Base-by-base conservation (phyloP, 2,888 invertebrate genomes). In the Platynereis dumerilii region DNA sequence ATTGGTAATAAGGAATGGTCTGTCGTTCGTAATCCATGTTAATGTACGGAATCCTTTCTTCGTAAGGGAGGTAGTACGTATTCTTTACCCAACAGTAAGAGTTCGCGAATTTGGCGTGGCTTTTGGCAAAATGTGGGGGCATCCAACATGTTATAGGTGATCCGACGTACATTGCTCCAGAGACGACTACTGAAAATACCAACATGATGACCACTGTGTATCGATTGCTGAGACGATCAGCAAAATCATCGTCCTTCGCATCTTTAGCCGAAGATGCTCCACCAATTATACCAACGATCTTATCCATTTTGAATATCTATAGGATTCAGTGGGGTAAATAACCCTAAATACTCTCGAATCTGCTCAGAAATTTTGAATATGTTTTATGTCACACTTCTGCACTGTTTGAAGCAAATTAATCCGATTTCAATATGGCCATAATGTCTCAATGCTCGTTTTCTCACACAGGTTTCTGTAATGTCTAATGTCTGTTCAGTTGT, bases 1-100 rank as follows among this genome's bases (percentile, higher is more conserved):
- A 75, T 58, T 76, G 76, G 64, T 76, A 76, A 67, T 76, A 76
- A 24, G 72, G 65, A 5, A 76, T 58, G 72, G 72, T 71, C 54
- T 74, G 71, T 7, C 71, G 65, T 27, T 74, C 69, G 0, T 79
- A 44, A 17, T 65, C 66, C 29, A 29, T 64, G 39, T 68, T n/a
- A 1, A 17, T 48, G n/a, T 53, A 22, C 17, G 72, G 72, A 22
- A 74, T 54, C 10, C 66, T 42, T 27, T 70, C 48, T n/a, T 69
- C 60, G 59, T 66, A 69, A 0, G 72, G 70, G 3, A 74, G 65
- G 58, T 70, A 74, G 70, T 74, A 74, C 3, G 74, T 74, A 61
- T 74, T 74, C 60, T 69, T 68, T 54, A 74, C 72, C 74, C 74
- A 74, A 67, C 74, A 74, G 63, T 72, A 74, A 56, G 64, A 66